Percentiles rank a stretch among this genome's conserved stretches.
phyloP scores from a whole-genome alignment of 2,797 vertebrate genomes.

The Philypnodon macrostomus region DNA sequence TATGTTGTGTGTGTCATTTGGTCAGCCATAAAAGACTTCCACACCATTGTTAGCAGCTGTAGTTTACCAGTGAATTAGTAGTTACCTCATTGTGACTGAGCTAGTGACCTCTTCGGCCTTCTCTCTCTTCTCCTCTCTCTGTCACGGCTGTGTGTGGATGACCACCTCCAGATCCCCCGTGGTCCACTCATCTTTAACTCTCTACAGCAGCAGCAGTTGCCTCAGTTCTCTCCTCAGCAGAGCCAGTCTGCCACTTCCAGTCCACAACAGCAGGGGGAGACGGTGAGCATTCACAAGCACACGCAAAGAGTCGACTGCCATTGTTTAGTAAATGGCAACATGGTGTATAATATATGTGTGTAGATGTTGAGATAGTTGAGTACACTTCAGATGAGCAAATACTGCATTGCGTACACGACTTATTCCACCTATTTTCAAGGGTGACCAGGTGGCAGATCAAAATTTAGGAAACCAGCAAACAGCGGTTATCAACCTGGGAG shows the following conservation, averaged over 20 bases:
- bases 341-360: too few species aligned
- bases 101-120: slow-evolving; percentile 17
- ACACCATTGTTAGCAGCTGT: too few species aligned
- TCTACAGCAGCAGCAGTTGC: slow-evolving; percentile 84
- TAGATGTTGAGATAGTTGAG: too few species aligned
- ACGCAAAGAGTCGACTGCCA: too few species aligned
- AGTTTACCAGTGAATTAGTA: too few species aligned
- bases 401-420: too few species aligned
- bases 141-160: slow-evolving; percentile 26
- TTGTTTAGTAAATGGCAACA: too few species aligned
- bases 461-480: slow-evolving; percentile 89
- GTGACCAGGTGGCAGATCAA: slow-evolving; percentile 88
- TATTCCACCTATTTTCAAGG: slow-evolving; percentile 65
- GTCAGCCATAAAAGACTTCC: too few species aligned
- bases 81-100: slow-evolving; percentile 1
- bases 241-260: slow-evolving; percentile 82
- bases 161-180: slow-evolving; percentile 80
- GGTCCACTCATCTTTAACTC: slow-evolving; percentile 88
- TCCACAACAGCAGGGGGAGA: slow-evolving; percentile 83
- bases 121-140: slow-evolving; percentile 11
- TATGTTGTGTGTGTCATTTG: slow-evolving; percentile 2
- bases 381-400: too few species aligned
- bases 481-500: slow-evolving; percentile 92
- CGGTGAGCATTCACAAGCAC: slow-evolving; percentile 64
- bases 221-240: slow-evolving; percentile 85